Conservation (phyloP, 2,888 invertebrate species). For the Heterodera filipjevi region DNA sequence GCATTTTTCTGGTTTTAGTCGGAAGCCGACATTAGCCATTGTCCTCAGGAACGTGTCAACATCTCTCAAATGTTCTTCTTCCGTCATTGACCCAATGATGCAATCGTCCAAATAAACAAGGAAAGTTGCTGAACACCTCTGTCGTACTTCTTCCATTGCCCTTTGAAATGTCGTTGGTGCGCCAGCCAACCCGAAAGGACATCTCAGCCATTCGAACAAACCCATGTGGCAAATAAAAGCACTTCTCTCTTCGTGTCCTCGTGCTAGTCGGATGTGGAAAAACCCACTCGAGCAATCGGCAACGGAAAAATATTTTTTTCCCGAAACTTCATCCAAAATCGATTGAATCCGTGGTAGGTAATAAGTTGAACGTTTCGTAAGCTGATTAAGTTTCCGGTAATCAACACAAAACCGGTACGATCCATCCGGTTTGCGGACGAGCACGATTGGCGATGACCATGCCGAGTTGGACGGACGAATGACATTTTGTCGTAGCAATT, state of each 20-base stretch:
- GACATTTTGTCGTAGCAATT: slow-evolving; percentile 32
- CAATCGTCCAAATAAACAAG: slow-evolving; percentile 47
- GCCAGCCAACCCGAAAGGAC: slow-evolving; percentile 46
- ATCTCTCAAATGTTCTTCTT: slow-evolving; percentile 46
- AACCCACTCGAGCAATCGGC: not conserved
- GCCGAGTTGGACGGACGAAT: slow-evolving; percentile 33
- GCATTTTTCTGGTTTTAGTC: slow-evolving; percentile 43
- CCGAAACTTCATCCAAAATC: slow-evolving; percentile 31
- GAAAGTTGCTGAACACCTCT: slow-evolving; percentile 32
- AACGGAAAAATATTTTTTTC: slow-evolving; percentile 36
- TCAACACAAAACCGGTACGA: slow-evolving; percentile 38
- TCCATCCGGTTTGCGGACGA: slow-evolving; percentile 32
- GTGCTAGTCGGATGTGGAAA: slow-evolving; percentile 39
- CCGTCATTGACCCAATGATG: slow-evolving; percentile 28
- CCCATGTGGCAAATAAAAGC: slow-evolving; percentile 45
- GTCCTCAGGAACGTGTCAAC: slow-evolving; percentile 39
- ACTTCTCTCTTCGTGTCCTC: slow-evolving; percentile 38
- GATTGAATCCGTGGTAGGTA: slow-evolving; percentile 37
- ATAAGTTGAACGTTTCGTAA: slow-evolving; percentile 31
- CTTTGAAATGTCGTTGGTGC: slow-evolving; percentile 42
- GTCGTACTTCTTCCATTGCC: slow-evolving; percentile 32
- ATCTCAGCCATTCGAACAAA: slow-evolving; percentile 38
- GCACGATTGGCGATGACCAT: slow-evolving; percentile 31
- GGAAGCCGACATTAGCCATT: slow-evolving; percentile 37
- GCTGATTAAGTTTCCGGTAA: slow-evolving; percentile 32